Conservation (phyloP, 2,113 vertebrate species). For the Oreochromis tanganicae region DNA sequence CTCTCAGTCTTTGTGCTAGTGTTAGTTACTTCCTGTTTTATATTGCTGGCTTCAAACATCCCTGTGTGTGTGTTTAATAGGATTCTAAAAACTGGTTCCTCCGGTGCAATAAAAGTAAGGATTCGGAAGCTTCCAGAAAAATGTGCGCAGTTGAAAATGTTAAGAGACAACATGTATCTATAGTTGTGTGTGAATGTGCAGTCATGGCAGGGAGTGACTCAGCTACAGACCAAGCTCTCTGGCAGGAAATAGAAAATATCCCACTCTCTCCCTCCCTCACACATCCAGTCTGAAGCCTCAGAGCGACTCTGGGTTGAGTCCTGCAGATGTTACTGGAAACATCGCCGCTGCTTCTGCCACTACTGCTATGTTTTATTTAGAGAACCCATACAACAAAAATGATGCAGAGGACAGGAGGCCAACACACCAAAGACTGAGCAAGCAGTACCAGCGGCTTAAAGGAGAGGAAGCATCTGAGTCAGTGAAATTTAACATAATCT, state of each 20-base stretch:
- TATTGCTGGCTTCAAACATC: neutral
- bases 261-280: neutral
- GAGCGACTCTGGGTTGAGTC: neutral
- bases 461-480: constrained; percentile 17
- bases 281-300: neutral
- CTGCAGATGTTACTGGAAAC: neutral
- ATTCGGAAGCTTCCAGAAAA: neutral
- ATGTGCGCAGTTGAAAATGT: neutral
- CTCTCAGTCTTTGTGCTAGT: accelerated
- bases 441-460: neutral
- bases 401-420: neutral
- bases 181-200: neutral
- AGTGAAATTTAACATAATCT: neutral
- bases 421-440: neutral
- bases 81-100: neutral
- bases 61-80: neutral
- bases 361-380: neutral
- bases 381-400: neutral
- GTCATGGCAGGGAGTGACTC: neutral
- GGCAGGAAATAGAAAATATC: neutral
- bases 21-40: neutral
- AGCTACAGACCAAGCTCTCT: neutral
- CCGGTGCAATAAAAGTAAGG: accelerated
- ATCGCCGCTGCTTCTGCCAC: neutral
- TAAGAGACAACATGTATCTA: neutral